Conservation (phyloP, 37 sponge, comb jelly and placozoan species). For the Cladorhizidae sp. region DNA sequence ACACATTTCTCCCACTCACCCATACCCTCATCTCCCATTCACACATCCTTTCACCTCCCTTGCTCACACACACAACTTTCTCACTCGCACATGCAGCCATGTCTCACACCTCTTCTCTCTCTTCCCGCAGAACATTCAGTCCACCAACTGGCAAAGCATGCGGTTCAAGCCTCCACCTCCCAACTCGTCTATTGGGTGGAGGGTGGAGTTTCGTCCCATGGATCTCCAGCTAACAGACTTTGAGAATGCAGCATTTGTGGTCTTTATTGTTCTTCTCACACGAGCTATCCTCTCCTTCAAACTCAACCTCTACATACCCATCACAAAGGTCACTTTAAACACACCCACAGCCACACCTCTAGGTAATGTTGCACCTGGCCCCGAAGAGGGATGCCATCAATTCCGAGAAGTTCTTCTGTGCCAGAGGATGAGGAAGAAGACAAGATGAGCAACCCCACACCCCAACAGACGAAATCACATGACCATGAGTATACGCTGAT, state of each 20-base stretch:
- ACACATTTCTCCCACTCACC: too few relatives aligned
- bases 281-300: conserved; percentile 87
- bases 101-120: background rate
- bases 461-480: conserved; percentile 11
- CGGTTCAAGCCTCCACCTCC: conserved; percentile 98
- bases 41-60: too few relatives aligned
- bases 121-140: conserved; percentile 86
- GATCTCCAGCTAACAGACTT: conserved; percentile 98
- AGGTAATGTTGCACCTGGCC: conserved; percentile 33
- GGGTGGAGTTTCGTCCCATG: conserved; percentile 95
- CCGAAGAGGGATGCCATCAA: conserved; percentile 78
- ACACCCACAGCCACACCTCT: background rate
- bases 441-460: background rate
- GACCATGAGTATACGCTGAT: conserved; percentile 72
- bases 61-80: too few relatives aligned
- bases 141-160: conserved; percentile 98
- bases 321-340: conserved; percentile 75
- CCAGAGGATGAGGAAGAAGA: conserved; percentile 63
- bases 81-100: conserved; percentile 26
- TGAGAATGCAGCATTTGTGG: conserved; percentile 96
- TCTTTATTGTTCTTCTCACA: conserved; percentile 88
- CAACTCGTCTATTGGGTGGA: conserved; percentile 95
- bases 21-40: too few relatives aligned
- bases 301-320: conserved; percentile 93
- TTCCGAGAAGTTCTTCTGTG: conserved; percentile 66